Percentiles rank a stretch among this genome's conserved stretches.
These are phyloP conservation scores for Bombus waltoni DNA, from an alignment of 1,140 invertebrate genomes.

Conservation along the genomic window DNA sequence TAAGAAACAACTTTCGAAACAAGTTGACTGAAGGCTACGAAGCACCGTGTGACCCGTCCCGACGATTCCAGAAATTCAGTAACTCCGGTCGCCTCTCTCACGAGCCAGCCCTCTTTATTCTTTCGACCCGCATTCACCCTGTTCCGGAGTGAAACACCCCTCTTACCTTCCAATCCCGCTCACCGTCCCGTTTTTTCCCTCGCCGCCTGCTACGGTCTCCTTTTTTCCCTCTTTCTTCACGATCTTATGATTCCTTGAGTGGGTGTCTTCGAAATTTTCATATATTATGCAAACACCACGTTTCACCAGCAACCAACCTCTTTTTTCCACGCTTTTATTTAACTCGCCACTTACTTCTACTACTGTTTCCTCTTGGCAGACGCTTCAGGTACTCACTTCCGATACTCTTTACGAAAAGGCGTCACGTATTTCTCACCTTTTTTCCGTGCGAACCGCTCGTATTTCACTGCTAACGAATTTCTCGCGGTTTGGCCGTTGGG, in stretches of 20 bases:
- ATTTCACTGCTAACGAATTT: background rate
- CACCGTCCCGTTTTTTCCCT: background rate
- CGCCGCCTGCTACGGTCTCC: background rate
- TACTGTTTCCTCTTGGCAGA: background rate
- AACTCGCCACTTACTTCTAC: slow-evolving; percentile 11
- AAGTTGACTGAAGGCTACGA: slow-evolving; percentile 48
- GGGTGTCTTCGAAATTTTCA: slow-evolving; percentile 65
- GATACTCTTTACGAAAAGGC: background rate
- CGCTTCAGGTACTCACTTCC: background rate
- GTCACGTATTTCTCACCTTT: background rate
- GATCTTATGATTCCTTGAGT: slow-evolving; percentile 47
- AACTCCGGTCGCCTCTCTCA: slow-evolving; percentile 34
- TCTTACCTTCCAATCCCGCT: slow-evolving; percentile 18
- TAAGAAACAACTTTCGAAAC: slow-evolving; percentile 59
- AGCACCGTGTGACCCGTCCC: slow-evolving; percentile 1
- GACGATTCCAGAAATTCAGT: slow-evolving; percentile 49
- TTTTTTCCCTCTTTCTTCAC: background rate
- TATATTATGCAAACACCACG: slow-evolving; percentile 65
- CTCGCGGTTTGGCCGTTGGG: background rate
- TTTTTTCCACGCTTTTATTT: slow-evolving; percentile 37
- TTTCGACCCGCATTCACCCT: slow-evolving; percentile 31
- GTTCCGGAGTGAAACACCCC: background rate
- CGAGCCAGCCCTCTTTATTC: slow-evolving; percentile 48
- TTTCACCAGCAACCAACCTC: slow-evolving; percentile 20
- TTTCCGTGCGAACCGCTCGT: background rate